Conservation (phyloP, 2,113 vertebrate species). For the Chroicocephalus ridibundus region DNA sequence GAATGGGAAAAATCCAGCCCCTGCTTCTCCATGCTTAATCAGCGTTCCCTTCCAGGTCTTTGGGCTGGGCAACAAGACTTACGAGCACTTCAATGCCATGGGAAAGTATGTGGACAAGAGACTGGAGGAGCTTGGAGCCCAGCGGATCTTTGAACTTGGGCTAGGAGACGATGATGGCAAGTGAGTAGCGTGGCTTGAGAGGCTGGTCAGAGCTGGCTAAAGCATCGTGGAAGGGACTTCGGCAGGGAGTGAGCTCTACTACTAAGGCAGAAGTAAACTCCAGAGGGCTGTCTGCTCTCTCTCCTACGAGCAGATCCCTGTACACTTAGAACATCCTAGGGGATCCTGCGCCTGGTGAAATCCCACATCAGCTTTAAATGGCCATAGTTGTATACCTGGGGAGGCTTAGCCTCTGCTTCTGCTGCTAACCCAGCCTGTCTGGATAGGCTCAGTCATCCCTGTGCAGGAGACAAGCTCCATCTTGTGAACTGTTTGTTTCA, state of each 20-base stretch:
- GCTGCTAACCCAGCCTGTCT: neutral
- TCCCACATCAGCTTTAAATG: neutral
- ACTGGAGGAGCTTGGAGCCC: constrained; percentile 89
- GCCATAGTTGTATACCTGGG: neutral
- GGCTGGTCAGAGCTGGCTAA: neutral
- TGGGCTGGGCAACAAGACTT: constrained; percentile 95
- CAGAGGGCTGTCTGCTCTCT: neutral
- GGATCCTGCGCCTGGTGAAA: neutral
- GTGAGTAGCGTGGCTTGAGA: constrained; percentile 77
- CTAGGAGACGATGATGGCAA: constrained; percentile 93
- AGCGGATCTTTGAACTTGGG: constrained; percentile 93
- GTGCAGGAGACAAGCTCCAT: neutral
- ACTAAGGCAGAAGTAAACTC: neutral
- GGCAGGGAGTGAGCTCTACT: neutral
- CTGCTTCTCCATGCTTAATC: neutral
- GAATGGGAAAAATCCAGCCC: neutral
- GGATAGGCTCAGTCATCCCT: neutral
- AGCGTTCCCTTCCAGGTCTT: constrained; percentile 81
- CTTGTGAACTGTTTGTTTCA: neutral
- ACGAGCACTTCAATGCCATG: constrained; percentile 98
- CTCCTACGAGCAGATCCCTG: neutral
- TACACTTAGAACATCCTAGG: neutral
- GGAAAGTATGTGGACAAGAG: constrained; percentile 94
- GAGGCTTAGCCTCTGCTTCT: neutral
- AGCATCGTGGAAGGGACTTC: neutral